These are phyloP conservation scores for Neolamprologus hecqui DNA, from an alignment of 2,113 vertebrate genomes.

Conservation along the genomic window DNA sequence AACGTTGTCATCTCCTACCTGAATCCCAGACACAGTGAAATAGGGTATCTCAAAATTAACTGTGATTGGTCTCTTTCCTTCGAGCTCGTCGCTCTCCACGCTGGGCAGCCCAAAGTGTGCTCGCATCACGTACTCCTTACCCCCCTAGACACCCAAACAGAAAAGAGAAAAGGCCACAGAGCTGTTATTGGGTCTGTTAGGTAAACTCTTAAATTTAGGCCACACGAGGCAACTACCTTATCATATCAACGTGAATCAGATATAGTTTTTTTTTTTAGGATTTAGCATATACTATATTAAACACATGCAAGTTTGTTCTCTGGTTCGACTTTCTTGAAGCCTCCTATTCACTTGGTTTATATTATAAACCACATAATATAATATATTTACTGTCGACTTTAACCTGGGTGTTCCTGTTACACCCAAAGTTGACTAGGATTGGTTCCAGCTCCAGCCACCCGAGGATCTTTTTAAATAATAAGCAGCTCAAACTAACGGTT, in stretches of 20 bases:
- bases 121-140: constrained; percentile 78
- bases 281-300: background rate
- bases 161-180: background rate
- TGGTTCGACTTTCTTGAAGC: background rate
- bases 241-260: background rate
- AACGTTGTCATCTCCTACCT: constrained; percentile 45
- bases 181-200: background rate
- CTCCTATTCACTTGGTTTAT: background rate
- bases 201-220: background rate
- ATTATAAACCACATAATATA: background rate
- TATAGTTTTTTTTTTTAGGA: background rate
- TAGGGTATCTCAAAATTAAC: constrained; percentile 80
- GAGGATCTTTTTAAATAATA: background rate
- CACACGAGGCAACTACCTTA: background rate
- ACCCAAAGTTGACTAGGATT: background rate
- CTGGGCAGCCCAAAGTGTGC: constrained; percentile 78
- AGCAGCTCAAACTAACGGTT: background rate
- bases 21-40: constrained; percentile 79
- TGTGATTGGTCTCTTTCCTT: constrained; percentile 72
- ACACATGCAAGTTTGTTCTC: background rate
- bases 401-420: too few relatives aligned
- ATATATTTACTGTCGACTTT: background rate
- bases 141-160: constrained; percentile 58
- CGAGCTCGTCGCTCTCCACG: constrained; percentile 70
- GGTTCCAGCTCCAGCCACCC: background rate